Percentiles rank a stretch among this genome's conserved stretches.
phyloP scores from a whole-genome alignment of 2,113 vertebrate genomes.

The Cololabis saira region DNA sequence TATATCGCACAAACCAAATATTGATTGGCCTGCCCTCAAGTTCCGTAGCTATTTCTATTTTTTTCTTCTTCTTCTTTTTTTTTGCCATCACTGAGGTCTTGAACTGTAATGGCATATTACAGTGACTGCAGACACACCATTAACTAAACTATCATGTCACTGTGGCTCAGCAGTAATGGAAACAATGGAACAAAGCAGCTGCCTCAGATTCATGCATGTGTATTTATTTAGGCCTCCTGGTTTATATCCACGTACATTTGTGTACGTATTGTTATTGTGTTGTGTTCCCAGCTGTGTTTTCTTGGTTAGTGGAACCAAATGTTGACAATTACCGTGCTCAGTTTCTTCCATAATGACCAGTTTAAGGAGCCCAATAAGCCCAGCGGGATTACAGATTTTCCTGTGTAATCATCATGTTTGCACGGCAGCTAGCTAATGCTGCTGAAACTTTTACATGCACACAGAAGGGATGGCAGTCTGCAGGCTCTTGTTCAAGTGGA shows the following conservation, averaged over 20 bases:
- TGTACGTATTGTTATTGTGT: conserved; percentile 47
- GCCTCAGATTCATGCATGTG: conserved; percentile 35
- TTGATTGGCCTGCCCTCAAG: conserved; percentile 12
- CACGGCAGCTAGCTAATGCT: conserved; percentile 41
- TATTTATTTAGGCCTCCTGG: conserved; percentile 11
- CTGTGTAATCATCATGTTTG: conserved; percentile 48
- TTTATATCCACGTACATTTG: conserved; percentile 31
- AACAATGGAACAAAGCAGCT: conserved; percentile 32
- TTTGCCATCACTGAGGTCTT: conserved; percentile 16
- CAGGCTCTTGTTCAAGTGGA: conserved; percentile 26
- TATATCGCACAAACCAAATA: conserved; percentile 3
- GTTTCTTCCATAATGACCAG: conserved; percentile 50
- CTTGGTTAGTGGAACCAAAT: conserved; percentile 35
- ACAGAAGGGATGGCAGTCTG: conserved; percentile 24
- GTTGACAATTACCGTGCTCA: conserved; percentile 55
- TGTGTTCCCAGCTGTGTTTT: conserved; percentile 34
- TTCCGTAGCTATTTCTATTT: background rate
- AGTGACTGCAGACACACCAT: conserved; percentile 25
- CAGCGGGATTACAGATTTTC: conserved; percentile 59
- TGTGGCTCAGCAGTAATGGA: conserved; percentile 34
- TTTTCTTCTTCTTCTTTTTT: background rate
- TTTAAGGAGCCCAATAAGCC: conserved; percentile 60
- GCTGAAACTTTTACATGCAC: conserved; percentile 42
- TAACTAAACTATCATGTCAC: conserved; percentile 37
- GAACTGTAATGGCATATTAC: conserved; percentile 8